phyloP scores from a whole-genome alignment of 92 coral and sea anemone genomes.

The Porites divaricata region DNA sequence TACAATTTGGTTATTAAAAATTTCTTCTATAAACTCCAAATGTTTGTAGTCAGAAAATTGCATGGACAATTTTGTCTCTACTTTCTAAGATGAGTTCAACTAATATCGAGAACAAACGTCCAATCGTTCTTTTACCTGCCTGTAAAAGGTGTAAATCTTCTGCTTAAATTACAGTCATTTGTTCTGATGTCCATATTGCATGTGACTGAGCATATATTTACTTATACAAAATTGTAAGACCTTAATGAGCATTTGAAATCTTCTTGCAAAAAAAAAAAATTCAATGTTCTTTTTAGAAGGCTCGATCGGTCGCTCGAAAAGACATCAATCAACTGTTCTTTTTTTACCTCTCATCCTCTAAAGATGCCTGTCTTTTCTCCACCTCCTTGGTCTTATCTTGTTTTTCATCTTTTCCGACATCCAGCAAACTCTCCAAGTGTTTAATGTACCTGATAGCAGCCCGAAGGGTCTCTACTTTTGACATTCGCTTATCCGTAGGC shows the following conservation, averaged over 20 bases:
- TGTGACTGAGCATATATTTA: not conserved
- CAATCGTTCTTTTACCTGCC: slow-evolving; percentile 22
- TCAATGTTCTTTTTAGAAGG: not conserved
- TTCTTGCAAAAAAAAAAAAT: slow-evolving; percentile 16
- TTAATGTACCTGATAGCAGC: slow-evolving; percentile 98
- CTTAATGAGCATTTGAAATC: not conserved
- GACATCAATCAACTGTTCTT: slow-evolving; percentile 12
- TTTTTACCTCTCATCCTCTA: slow-evolving; percentile 50
- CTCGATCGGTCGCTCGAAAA: slow-evolving; percentile 2
- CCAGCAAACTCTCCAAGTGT: slow-evolving; percentile 88
- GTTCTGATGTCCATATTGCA: slow-evolving; percentile 22
- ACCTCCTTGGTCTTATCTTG: slow-evolving; percentile 25
- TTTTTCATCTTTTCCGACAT: slow-evolving; percentile 50
- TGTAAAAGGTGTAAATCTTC: slow-evolving; percentile 36
- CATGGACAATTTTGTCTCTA: not conserved
- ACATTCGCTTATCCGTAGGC: slow-evolving; percentile 98
- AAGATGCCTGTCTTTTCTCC: slow-evolving; percentile 18
- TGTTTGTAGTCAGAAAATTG: not conserved
- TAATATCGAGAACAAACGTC: not conserved
- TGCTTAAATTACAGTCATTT: slow-evolving; percentile 35
- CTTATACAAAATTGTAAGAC: slow-evolving; percentile 15
- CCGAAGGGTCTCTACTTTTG: slow-evolving; percentile 95
- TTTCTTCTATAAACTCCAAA: slow-evolving; percentile 5
- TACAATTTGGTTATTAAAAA: slow-evolving; percentile 18
- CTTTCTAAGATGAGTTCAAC: not conserved